These are phyloP conservation scores for Ploceus nigricollis DNA, from an alignment of 2,113 vertebrate species.

Conservation along the genomic window DNA sequence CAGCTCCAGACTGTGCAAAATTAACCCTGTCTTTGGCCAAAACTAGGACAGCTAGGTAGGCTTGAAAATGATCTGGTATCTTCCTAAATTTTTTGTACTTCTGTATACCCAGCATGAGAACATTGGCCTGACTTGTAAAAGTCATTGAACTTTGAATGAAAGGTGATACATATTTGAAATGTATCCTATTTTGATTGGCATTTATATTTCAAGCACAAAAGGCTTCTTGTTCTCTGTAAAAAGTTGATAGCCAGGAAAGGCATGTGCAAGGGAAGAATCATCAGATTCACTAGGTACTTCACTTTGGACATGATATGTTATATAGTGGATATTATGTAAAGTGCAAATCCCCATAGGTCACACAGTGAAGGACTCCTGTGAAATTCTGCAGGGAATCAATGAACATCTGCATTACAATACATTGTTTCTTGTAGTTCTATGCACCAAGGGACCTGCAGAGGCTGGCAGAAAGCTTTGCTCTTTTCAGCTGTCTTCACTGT, in stretches of 20 bases:
- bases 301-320: not conserved
- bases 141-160: not conserved
- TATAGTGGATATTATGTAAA: conserved; percentile 48
- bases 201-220: conserved; percentile 12
- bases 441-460: conserved; percentile 39
- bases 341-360: conserved; percentile 58
- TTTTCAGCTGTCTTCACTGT: conserved; percentile 39
- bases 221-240: not conserved
- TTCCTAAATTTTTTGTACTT: not conserved
- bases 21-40: not conserved
- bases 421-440: conserved; percentile 63
- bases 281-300: not conserved
- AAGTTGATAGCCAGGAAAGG: conserved; percentile 12
- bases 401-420: conserved; percentile 71
- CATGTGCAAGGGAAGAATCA: not conserved
- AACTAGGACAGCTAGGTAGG: not conserved
- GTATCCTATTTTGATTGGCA: not conserved
- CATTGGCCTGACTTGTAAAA: not conserved
- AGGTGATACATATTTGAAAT: not conserved
- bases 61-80: not conserved
- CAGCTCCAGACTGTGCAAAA: not conserved
- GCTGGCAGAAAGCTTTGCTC: conserved; percentile 52
- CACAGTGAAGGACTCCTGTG: conserved; percentile 58
- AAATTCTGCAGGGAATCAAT: conserved; percentile 62
- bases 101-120: not conserved